phyloP scores from a whole-genome alignment of 2,888 invertebrate species.

The Ctenicera cuprea region DNA sequence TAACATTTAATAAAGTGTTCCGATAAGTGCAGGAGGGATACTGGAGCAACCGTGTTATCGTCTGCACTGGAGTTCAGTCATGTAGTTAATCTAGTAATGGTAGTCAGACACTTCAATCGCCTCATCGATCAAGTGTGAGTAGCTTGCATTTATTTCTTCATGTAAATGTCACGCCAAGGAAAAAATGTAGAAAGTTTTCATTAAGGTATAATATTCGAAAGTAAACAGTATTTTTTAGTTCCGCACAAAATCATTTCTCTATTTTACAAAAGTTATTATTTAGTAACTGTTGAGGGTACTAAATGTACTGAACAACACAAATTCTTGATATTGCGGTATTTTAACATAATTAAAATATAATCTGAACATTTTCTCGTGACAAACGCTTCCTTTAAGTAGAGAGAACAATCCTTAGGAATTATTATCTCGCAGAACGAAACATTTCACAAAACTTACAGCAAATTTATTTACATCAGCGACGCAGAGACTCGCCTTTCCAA shows the following conservation, averaged over 20 bases:
- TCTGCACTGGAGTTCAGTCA: constrained; percentile 56
- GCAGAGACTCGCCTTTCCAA: constrained; percentile 54
- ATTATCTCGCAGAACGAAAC: constrained; percentile 56
- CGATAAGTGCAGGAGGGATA: constrained; percentile 53
- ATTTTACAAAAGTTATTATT: no score
- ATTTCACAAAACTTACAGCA: constrained; percentile 56
- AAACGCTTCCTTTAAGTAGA: constrained; percentile 59
- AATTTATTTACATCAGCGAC: constrained; percentile 64
- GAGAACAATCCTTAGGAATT: constrained; percentile 57
- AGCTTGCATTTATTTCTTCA: constrained; percentile 42
- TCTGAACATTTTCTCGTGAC: constrained; percentile 44
- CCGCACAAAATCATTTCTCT: no score
- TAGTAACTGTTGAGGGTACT: no score
- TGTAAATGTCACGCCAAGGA: constrained; percentile 34
- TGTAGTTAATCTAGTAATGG: constrained; percentile 61
- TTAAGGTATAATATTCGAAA: not conserved
- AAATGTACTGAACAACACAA: not conserved
- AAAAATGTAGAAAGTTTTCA: constrained; percentile 19
- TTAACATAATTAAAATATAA: constrained; percentile 42
- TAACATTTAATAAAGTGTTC: constrained; percentile 60
- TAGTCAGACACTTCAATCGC: constrained; percentile 59
- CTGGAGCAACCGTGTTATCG: constrained; percentile 56
- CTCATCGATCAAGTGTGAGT: constrained; percentile 59
- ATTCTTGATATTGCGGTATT: not conserved
- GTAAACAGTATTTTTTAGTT: not conserved